Percentiles rank a stretch among this genome's conserved stretches.
These are phyloP conservation scores for Elegia similella DNA, from an alignment of 2,888 invertebrate genomes.

Conservation along the genomic window DNA sequence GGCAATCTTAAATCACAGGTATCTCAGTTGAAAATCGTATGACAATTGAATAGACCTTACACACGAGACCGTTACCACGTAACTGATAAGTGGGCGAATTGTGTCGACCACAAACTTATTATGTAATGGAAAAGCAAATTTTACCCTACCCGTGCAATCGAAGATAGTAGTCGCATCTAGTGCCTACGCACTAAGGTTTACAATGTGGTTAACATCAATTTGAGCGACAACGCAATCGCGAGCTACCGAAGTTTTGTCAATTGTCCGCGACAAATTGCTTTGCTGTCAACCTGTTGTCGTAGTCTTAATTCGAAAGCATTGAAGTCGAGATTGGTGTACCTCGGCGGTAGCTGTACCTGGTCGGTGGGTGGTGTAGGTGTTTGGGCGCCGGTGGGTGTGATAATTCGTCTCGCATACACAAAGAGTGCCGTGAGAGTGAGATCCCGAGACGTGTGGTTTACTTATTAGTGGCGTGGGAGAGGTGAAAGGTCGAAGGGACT, in stretches of 20 bases:
- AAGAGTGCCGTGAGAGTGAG: constrained; percentile 74
- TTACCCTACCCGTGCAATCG: constrained; percentile 28
- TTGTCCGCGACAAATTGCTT: constrained; percentile 54
- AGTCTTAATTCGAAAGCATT: constrained; percentile 45
- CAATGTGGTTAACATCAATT: constrained; percentile 59
- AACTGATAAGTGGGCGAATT: constrained; percentile 48
- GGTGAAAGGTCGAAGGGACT: constrained; percentile 66
- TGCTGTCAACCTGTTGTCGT: constrained; percentile 38
- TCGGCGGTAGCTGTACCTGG: constrained; percentile 45
- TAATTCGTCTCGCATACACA: constrained; percentile 75
- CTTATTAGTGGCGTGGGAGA: constrained; percentile 73
- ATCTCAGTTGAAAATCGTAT: constrained; percentile 15
- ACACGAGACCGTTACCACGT: constrained; percentile 39
- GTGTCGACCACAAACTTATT: constrained; percentile 44
- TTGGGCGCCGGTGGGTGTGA: constrained; percentile 73
- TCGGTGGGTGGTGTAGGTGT: constrained; percentile 57
- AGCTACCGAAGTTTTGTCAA: constrained; percentile 65
- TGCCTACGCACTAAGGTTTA: constrained; percentile 49
- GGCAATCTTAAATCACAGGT: constrained; percentile 6
- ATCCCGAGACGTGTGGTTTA: constrained; percentile 68
- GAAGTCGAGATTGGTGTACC: constrained; percentile 52
- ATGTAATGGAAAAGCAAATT: constrained; percentile 54
- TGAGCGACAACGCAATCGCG: constrained; percentile 44
- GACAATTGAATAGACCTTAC: constrained; percentile 15
- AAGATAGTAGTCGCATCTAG: constrained; percentile 42